These are phyloP conservation scores for Seriola dumerili DNA, from an alignment of 2,113 vertebrate genomes.

Conservation along the genomic window DNA sequence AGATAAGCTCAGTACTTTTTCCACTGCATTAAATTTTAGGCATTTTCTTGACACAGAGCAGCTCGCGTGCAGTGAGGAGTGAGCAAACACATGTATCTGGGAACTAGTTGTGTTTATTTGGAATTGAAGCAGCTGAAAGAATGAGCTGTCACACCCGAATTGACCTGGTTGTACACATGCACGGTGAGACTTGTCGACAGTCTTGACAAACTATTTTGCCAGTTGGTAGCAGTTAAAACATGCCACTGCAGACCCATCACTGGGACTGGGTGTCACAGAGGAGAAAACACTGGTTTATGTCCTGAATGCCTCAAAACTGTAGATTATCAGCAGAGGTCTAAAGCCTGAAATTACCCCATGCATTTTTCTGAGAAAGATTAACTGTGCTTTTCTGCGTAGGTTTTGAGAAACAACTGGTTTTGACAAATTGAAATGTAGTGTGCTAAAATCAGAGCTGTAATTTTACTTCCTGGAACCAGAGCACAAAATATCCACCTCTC, in stretches of 20 bases:
- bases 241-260: background rate
- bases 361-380: background rate
- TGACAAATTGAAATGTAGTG: background rate
- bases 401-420: conserved; percentile 7
- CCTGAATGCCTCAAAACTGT: background rate
- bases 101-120: background rate
- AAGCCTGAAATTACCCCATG: background rate
- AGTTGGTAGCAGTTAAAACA: conserved; percentile 38
- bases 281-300: background rate
- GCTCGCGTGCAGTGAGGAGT: background rate
- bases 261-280: background rate
- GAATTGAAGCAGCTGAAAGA: conserved; percentile 12
- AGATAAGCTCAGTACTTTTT: conserved; percentile 5
- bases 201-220: conserved; percentile 27
- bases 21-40: background rate
- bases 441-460: conserved; percentile 32
- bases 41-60: conserved; percentile 8
- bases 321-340: background rate
- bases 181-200: conserved; percentile 33
- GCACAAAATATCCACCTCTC: conserved; percentile 28
- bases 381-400: background rate
- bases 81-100: background rate
- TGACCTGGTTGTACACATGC: conserved; percentile 24
- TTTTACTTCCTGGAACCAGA: conserved; percentile 31
- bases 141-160: conserved; percentile 14